These are phyloP conservation scores for Mareca penelope DNA, from an alignment of 2,797 vertebrate genomes.

Conservation along the genomic window DNA sequence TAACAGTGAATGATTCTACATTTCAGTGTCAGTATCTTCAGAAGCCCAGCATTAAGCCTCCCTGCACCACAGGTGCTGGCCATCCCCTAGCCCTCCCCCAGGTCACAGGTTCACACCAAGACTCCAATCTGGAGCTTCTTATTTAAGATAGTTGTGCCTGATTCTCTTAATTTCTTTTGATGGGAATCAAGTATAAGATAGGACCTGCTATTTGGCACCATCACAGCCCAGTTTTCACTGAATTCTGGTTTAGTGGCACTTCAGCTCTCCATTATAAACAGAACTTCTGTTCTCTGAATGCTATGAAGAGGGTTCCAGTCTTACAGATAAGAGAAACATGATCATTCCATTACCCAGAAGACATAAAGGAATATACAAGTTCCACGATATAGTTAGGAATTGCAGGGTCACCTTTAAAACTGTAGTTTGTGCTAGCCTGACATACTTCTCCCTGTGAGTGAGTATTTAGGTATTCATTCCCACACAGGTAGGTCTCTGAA, in stretches of 20 bases:
- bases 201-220: not conserved
- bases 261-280: not conserved
- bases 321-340: not conserved
- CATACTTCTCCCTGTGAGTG: not conserved
- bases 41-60: not conserved
- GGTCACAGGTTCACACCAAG: not conserved
- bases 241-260: not conserved
- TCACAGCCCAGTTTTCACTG: not conserved
- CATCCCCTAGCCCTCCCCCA: not conserved
- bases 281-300: not conserved
- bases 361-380: conserved; percentile 4
- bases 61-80: not conserved
- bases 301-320: not conserved
- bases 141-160: not conserved
- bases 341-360: not conserved
- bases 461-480: not conserved
- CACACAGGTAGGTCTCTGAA: not conserved
- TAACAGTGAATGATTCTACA: not conserved
- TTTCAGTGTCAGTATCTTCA: not conserved
- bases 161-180: not conserved
- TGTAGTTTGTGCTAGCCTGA: not conserved
- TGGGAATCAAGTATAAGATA: not conserved
- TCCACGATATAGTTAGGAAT: not conserved
- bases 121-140: not conserved
- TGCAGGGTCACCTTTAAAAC: not conserved